Percentiles rank a stretch among this genome's conserved stretches.
Conservation (phyloP, 1,140 invertebrate species). For the Hycleus phaleratus region DNA sequence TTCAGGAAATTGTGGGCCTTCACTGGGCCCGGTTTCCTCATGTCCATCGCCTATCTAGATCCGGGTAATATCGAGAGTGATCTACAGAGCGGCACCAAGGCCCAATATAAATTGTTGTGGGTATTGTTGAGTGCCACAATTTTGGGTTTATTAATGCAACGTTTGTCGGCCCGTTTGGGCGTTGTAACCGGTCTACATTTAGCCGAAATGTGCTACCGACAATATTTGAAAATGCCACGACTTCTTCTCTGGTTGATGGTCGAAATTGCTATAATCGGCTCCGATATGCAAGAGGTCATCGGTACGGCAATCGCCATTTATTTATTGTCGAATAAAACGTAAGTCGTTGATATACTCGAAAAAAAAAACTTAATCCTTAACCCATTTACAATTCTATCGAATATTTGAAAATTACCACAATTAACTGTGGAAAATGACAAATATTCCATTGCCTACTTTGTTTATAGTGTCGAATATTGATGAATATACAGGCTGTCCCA, state of each 20-base stretch:
- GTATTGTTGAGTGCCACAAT: conserved; percentile 79
- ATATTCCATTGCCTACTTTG: too few species aligned
- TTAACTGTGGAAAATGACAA: too few species aligned
- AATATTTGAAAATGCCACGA: conserved; percentile 72
- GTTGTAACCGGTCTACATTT: conserved; percentile 62
- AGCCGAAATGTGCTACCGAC: conserved; percentile 74
- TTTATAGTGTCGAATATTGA: too few species aligned
- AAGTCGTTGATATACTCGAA: conserved; percentile 20
- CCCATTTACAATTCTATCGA: background rate
- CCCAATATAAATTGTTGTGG: conserved; percentile 79
- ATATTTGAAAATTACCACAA: too few species aligned
- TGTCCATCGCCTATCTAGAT: conserved; percentile 91
- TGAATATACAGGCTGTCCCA: too few species aligned
- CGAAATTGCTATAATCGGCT: conserved; percentile 90
- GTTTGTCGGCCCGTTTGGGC: conserved; percentile 72
- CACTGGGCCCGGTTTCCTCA: conserved; percentile 87
- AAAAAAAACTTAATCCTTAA: too few species aligned
- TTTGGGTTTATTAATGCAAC: conserved; percentile 81
- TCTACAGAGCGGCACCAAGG: conserved; percentile 73
- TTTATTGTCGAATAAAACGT: conserved; percentile 76
- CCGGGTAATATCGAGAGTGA: conserved; percentile 93
- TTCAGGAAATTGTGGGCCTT: conserved; percentile 89
- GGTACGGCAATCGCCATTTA: conserved; percentile 88
- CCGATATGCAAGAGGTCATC: conserved; percentile 92
- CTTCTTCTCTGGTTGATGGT: conserved; percentile 88